phyloP scores from a whole-genome alignment of 1,140 invertebrate species.

The Lordiphosa mommai region DNA sequence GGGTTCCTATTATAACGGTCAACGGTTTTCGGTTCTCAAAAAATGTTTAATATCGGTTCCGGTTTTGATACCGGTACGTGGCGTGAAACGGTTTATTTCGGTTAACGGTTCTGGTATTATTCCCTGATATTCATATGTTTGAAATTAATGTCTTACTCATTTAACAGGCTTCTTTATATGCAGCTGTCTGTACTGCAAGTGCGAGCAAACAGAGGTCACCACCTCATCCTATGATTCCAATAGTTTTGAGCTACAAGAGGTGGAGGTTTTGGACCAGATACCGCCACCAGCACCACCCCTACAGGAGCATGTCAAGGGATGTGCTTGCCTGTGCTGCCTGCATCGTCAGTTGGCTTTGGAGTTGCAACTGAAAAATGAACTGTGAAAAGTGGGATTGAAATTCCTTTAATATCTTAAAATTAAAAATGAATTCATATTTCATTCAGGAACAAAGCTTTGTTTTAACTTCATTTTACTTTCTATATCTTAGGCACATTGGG shows the following conservation, averaged over 20 bases:
- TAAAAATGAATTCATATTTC: background rate
- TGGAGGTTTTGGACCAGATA: slow-evolving; percentile 11
- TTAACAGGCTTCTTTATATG: slow-evolving; percentile 29
- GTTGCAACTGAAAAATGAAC: slow-evolving; percentile 14
- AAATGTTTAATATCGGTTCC: no score
- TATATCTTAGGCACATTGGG: background rate
- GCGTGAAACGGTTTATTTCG: no score
- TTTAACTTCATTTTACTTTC: background rate
- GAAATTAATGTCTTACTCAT: no score
- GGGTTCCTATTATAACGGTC: no score
- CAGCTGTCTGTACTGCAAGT: slow-evolving; percentile 45
- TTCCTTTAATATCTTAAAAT: no score
- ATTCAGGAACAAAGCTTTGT: background rate
- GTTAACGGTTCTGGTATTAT: no score
- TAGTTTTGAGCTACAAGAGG: slow-evolving; percentile 41
- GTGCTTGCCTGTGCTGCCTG: slow-evolving; percentile 40
- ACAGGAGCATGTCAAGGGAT: slow-evolving; percentile 31
- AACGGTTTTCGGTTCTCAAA: no score
- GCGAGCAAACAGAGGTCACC: slow-evolving; percentile 19
- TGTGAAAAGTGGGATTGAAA: background rate
- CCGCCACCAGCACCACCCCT: background rate
- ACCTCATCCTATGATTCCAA: slow-evolving; percentile 32
- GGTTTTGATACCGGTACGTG: no score
- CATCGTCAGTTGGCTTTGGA: slow-evolving; percentile 43
- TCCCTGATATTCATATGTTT: no score